These are phyloP conservation scores for Chymomyza caudatula DNA, from an alignment of 2,888 invertebrate species.

Conservation along the genomic window DNA sequence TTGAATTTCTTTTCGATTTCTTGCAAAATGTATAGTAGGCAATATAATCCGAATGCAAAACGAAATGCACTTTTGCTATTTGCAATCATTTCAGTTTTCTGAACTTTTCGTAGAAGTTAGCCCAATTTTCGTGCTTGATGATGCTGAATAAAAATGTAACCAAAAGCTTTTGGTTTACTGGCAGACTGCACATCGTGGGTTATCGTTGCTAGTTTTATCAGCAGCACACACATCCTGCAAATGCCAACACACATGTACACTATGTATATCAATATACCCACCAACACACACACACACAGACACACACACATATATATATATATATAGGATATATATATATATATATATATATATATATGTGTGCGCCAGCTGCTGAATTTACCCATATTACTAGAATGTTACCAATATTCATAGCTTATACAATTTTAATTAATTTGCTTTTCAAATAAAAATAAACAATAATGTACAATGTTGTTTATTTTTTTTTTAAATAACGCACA, in stretches of 20 bases:
- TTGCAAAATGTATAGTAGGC: no score
- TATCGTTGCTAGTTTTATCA: slow-evolving; percentile 14
- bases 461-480: neutral
- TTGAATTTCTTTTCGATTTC: no score
- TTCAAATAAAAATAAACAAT: slow-evolving; percentile 22
- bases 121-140: slow-evolving; percentile 35
- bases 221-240: slow-evolving; percentile 1
- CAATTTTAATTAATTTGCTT: slow-evolving; percentile 56
- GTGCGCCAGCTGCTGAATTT: neutral
- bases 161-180: slow-evolving; percentile 16
- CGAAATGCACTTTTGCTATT: neutral
- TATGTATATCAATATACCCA: no score
- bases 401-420: slow-evolving; percentile 18
- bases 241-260: slow-evolving; percentile 6
- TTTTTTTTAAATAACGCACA: neutral
- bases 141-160: slow-evolving; percentile 26
- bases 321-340: no score
- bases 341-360: no score
- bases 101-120: slow-evolving; percentile 1
- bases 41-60: no score
- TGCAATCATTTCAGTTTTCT: neutral
- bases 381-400: neutral
- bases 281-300: neutral
- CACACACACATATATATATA: neutral
- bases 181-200: neutral